These are phyloP conservation scores for Ophioninae sp. DNA, from an alignment of 2,888 invertebrate genomes.

Conservation along the genomic window DNA sequence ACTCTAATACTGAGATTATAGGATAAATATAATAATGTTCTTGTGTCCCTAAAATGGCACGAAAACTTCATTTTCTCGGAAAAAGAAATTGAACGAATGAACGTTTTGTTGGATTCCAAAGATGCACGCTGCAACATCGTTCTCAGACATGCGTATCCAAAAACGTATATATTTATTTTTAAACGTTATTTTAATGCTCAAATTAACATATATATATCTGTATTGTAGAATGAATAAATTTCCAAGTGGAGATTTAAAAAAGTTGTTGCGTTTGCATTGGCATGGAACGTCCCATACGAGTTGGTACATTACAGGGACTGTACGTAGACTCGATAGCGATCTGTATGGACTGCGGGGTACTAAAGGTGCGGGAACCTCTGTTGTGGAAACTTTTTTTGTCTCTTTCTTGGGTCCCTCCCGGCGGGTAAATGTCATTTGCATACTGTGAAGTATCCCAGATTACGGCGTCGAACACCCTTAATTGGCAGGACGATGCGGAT, in stretches of 20 bases:
- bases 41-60: too few relatives aligned
- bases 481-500: slow-evolving; percentile 67
- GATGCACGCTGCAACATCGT: too few relatives aligned
- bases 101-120: too few relatives aligned
- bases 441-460: slow-evolving; percentile 70
- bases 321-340: slow-evolving; percentile 27
- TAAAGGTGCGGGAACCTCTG: slow-evolving; percentile 25
- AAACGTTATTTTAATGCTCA: too few relatives aligned
- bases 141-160: too few relatives aligned
- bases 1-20: too few relatives aligned
- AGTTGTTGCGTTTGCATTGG: background rate
- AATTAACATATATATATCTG: too few relatives aligned
- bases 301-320: slow-evolving; percentile 3
- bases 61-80: too few relatives aligned
- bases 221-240: too few relatives aligned
- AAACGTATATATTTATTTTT: too few relatives aligned
- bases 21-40: too few relatives aligned
- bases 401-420: background rate
- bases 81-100: too few relatives aligned
- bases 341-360: slow-evolving; percentile 17
- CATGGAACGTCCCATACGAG: background rate
- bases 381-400: slow-evolving; percentile 20
- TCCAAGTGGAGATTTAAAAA: background rate
- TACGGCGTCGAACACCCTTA: slow-evolving; percentile 69
- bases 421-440: slow-evolving; percentile 64